phyloP scores from a whole-genome alignment of 2,113 vertebrate species.

The Cranoglanis bouderius region DNA sequence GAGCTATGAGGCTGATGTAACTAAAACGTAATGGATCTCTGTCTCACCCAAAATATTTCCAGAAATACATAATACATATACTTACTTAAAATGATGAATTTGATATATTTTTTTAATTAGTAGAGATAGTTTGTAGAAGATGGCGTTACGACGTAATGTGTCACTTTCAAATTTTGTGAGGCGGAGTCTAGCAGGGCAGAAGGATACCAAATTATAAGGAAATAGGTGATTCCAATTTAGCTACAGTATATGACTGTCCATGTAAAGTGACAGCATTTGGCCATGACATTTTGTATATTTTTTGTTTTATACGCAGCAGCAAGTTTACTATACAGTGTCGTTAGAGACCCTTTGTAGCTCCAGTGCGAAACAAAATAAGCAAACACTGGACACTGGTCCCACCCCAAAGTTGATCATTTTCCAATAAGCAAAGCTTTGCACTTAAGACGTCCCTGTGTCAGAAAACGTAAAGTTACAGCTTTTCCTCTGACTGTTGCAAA shows the following conservation, averaged over 20 bases:
- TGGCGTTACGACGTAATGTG: no score
- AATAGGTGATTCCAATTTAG: not conserved
- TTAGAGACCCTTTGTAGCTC: not conserved
- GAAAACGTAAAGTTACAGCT: not conserved
- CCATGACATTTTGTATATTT: not conserved
- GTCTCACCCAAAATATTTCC: not conserved
- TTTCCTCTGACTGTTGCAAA: not conserved
- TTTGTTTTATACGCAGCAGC: no score
- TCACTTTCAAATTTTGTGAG: not conserved
- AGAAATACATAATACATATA: not conserved
- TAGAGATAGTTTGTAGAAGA: not conserved
- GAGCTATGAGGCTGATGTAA: not conserved
- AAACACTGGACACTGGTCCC: not conserved
- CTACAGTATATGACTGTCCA: not conserved
- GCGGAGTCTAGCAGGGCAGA: not conserved
- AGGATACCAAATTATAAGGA: not conserved
- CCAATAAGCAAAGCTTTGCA: not conserved
- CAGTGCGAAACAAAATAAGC: not conserved
- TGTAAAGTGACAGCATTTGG: not conserved
- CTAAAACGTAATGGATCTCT: not conserved
- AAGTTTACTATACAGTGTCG: no score
- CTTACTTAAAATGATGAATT: not conserved
- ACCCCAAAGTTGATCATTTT: not conserved
- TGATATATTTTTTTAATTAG: not conserved
- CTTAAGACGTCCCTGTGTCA: no score